These are phyloP conservation scores for Drosophila mimetica DNA, from an alignment of 2,888 invertebrate species.

Conservation along the genomic window DNA sequence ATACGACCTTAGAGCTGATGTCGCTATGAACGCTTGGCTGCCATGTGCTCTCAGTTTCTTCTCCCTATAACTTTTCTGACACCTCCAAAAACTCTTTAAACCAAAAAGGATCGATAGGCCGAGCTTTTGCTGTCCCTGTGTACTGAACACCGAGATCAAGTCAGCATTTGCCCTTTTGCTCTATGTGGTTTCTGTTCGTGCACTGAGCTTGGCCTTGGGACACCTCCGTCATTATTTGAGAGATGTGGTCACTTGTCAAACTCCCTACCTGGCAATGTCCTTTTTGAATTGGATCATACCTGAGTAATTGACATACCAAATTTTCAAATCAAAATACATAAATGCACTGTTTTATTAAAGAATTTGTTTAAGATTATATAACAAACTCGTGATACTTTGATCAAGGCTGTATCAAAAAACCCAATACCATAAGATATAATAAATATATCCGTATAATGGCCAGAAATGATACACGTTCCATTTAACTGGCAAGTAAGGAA, in stretches of 20 bases:
- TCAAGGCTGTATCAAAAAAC: conserved; percentile 4
- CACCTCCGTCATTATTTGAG: conserved; percentile 26
- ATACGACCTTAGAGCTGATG: too few species aligned
- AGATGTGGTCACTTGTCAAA: conserved; percentile 26
- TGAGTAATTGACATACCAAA: too few species aligned
- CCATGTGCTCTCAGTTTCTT: too few species aligned
- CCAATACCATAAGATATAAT: conserved; percentile 28
- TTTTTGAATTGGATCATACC: conserved; percentile 14
- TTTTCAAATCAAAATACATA: too few species aligned
- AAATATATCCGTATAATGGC: conserved; percentile 8
- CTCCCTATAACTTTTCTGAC: too few species aligned
- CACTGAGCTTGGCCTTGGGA: conserved; percentile 46
- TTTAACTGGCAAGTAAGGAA: conserved; percentile 24
- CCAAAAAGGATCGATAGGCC: conserved; percentile 51
- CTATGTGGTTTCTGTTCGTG: conserved; percentile 90
- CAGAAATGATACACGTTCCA: conserved; percentile 15
- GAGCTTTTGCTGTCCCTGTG: too few species aligned
- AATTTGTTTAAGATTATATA: too few species aligned
- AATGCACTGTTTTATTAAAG: too few species aligned
- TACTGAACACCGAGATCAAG: conserved; percentile 81
- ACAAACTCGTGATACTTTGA: too few species aligned
- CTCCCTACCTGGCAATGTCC: conserved; percentile 16
- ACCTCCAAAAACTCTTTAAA: too few species aligned
- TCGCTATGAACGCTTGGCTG: too few species aligned
- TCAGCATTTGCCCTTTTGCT: conserved; percentile 89